Conservation (phyloP, 2,797 vertebrate genomes). For the Phrynocephalus guinanensis region DNA sequence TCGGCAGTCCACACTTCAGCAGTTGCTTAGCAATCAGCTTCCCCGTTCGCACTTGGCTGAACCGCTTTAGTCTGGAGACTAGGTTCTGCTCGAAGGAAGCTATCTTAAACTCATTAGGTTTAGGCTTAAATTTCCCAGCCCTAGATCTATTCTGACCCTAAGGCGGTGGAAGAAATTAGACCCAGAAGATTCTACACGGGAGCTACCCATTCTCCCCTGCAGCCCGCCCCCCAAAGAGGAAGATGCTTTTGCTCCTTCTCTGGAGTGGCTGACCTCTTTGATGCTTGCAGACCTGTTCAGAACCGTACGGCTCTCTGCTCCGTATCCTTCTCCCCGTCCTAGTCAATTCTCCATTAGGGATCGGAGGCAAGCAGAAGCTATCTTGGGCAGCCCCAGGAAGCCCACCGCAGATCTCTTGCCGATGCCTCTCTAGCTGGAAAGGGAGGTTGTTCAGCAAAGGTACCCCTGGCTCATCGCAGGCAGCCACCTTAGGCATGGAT, state of each 20-base stretch:
- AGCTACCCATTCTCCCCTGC: background rate
- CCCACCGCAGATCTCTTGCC: slow-evolving; percentile 54
- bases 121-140: background rate
- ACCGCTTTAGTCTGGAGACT: background rate
- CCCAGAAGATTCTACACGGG: background rate
- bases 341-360: slow-evolving; percentile 29
- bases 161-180: background rate
- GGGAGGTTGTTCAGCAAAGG: slow-evolving; percentile 41
- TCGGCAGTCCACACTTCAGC: too few relatives aligned
- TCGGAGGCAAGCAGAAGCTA: slow-evolving; percentile 42
- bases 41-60: too few relatives aligned
- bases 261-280: slow-evolving; percentile 35
- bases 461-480: slow-evolving; percentile 24
- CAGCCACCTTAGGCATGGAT: slow-evolving; percentile 16
- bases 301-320: slow-evolving; percentile 18
- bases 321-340: slow-evolving; percentile 32
- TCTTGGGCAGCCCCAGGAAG: slow-evolving; percentile 46
- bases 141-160: background rate
- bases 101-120: background rate
- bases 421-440: slow-evolving; percentile 35
- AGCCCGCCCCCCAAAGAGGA: background rate
- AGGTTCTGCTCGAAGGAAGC: background rate
- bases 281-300: slow-evolving; percentile 2
- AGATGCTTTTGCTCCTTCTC: background rate
- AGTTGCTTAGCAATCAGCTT: too few relatives aligned